A percentile compares a stretch with the other conserved stretches of the same genome.
These are phyloP conservation scores for Hoplodrina ambigua DNA, from an alignment of 2,888 invertebrate genomes.

Conservation along the genomic window DNA sequence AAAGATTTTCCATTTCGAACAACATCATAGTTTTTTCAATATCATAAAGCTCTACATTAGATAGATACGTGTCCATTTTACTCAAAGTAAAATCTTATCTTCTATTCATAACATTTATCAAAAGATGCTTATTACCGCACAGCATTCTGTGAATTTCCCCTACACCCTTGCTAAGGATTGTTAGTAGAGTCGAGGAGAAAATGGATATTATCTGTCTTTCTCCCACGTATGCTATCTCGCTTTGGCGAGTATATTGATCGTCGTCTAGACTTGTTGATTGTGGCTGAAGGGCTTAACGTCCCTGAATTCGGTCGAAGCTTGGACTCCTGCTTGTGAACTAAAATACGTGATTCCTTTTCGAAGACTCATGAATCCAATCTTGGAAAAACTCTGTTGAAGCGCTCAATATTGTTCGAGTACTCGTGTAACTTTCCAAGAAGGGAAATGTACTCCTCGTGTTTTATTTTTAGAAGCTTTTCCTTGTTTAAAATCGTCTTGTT, in stretches of 20 bases:
- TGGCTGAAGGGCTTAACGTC: slow-evolving; percentile 75
- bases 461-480: slow-evolving; percentile 12
- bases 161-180: slow-evolving; percentile 49
- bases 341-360: slow-evolving; percentile 39
- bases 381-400: slow-evolving; percentile 1
- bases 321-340: slow-evolving; percentile 43
- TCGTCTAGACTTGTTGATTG: slow-evolving; percentile 89
- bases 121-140: slow-evolving; percentile 49
- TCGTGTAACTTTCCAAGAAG: slow-evolving; percentile 17
- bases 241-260: slow-evolving; percentile 86
- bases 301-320: slow-evolving; percentile 69
- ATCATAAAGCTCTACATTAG: slow-evolving; percentile 1
- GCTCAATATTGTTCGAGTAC: slow-evolving; percentile 13
- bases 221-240: slow-evolving; percentile 76
- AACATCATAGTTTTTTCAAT: background rate
- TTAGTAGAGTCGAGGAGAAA: slow-evolving; percentile 63
- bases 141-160: slow-evolving; percentile 44
- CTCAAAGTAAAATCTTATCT: slow-evolving; percentile 20
- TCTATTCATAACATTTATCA: slow-evolving; percentile 36
- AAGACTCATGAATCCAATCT: slow-evolving; percentile 34
- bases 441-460: background rate
- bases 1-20: slow-evolving; percentile 2
- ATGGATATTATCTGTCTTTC: slow-evolving; percentile 71
- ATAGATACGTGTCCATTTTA: slow-evolving; percentile 4
- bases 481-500: slow-evolving; percentile 2